phyloP scores from a whole-genome alignment of 2,888 invertebrate genomes.

The Orchestes rusci region DNA sequence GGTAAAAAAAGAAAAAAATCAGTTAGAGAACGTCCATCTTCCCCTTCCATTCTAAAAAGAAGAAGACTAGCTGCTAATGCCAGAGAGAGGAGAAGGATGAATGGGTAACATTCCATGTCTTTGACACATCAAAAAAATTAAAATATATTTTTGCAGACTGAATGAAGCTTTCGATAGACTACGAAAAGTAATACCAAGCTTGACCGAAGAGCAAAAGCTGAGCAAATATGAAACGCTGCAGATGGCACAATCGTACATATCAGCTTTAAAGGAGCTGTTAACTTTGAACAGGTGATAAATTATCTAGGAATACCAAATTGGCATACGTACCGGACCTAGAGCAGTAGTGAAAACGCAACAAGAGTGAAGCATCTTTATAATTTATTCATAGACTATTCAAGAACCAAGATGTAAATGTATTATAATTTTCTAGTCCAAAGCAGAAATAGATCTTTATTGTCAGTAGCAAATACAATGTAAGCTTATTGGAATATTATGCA shows the following conservation, averaged over 20 bases:
- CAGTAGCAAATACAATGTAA: too few relatives aligned
- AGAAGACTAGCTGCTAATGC: conserved; percentile 65
- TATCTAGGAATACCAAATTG: conserved; percentile 5
- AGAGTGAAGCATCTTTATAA: too few relatives aligned
- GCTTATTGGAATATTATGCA: too few relatives aligned
- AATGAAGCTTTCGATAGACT: conserved; percentile 66
- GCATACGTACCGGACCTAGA: background rate
- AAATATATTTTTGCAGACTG: conserved; percentile 34
- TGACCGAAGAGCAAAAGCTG: conserved; percentile 61
- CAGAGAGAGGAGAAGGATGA: conserved; percentile 63
- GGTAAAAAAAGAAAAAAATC: conserved; percentile 30
- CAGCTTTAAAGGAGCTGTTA: conserved; percentile 58
- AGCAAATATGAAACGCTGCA: conserved; percentile 73
- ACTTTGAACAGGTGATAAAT: conserved; percentile 28
- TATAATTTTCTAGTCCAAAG: too few relatives aligned
- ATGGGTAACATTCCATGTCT: conserved; percentile 41
- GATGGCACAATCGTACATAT: conserved; percentile 70
- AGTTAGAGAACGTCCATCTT: conserved; percentile 36
- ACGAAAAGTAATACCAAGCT: conserved; percentile 60
- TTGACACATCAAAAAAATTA: background rate
- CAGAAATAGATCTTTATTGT: too few relatives aligned
- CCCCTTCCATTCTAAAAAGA: conserved; percentile 50
- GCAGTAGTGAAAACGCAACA: too few relatives aligned
- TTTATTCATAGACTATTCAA: too few relatives aligned
- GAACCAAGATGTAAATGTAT: too few relatives aligned